These are phyloP conservation scores for Dipodomys ordii DNA, from an alignment of 2,113 vertebrate species.

Conservation along the genomic window DNA sequence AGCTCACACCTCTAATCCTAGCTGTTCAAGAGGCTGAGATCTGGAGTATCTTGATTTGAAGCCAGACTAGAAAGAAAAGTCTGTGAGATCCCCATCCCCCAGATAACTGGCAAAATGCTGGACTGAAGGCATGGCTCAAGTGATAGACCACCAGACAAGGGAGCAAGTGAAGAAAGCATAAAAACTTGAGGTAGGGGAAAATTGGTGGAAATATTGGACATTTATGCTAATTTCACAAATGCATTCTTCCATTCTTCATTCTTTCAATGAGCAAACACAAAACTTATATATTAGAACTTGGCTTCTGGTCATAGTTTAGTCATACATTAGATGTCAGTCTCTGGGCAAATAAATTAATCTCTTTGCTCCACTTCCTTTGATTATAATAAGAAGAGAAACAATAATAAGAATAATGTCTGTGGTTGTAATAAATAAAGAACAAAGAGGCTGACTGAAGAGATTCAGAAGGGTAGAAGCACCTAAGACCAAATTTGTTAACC, in stretches of 20 bases:
- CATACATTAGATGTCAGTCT: slow-evolving; percentile 40
- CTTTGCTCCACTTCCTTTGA: slow-evolving; percentile 7
- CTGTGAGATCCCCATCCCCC: too few species aligned
- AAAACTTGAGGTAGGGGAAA: neutral
- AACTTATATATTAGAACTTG: slow-evolving; percentile 18
- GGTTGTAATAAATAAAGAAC: neutral
- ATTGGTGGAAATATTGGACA: slow-evolving; percentile 30
- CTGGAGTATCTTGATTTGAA: too few species aligned
- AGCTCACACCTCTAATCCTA: too few species aligned
- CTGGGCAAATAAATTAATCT: neutral
- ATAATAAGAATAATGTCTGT: neutral
- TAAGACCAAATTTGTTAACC: neutral
- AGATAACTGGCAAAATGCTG: too few species aligned
- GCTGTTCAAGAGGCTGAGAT: too few species aligned
- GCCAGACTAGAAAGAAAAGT: too few species aligned
- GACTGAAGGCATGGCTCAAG: too few species aligned
- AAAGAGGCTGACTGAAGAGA: neutral
- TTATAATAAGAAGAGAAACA: neutral
- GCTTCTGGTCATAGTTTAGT: slow-evolving; percentile 16
- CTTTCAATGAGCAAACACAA: slow-evolving; percentile 31
- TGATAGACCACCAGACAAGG: too few species aligned
- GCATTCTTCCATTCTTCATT: neutral
- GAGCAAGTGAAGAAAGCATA: too few species aligned
- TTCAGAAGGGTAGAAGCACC: neutral
- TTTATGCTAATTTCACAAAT: slow-evolving; percentile 36